Conservation (phyloP, 2,113 vertebrate species). For the Felis catus region F.catus_Fca126_mat1.0 CM031411.1:106267501-106268000, state of each 20-base stretch:
- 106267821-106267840: slow-evolving; percentile 28
- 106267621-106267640: slow-evolving; percentile 48
- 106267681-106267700: slow-evolving; percentile 11
- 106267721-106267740: slow-evolving; percentile 27
- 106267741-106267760: slow-evolving; percentile 63
- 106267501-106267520: background rate
- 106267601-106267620: slow-evolving; percentile 15
- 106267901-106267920: slow-evolving; percentile 54
- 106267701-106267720: slow-evolving; percentile 25
- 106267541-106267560: background rate
- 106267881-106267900: slow-evolving; percentile 32
- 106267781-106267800: slow-evolving; percentile 31
- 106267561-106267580: slow-evolving; percentile 5
- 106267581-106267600: slow-evolving; percentile 9
- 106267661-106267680: slow-evolving; percentile 48
- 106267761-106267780: slow-evolving; percentile 56
- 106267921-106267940: slow-evolving; percentile 47
- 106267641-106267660: slow-evolving; percentile 16
- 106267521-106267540: background rate
- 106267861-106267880: slow-evolving; percentile 19
- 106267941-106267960: slow-evolving; percentile 41
- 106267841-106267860: slow-evolving; percentile 29
- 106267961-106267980: slow-evolving; percentile 62
- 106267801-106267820: slow-evolving; percentile 60
- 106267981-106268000: slow-evolving; percentile 47